Percentiles rank a stretch among this genome's conserved stretches.
These are phyloP conservation scores for Teinopalpus imperialis DNA, from an alignment of 2,888 invertebrate species.

Conservation along the genomic window DNA sequence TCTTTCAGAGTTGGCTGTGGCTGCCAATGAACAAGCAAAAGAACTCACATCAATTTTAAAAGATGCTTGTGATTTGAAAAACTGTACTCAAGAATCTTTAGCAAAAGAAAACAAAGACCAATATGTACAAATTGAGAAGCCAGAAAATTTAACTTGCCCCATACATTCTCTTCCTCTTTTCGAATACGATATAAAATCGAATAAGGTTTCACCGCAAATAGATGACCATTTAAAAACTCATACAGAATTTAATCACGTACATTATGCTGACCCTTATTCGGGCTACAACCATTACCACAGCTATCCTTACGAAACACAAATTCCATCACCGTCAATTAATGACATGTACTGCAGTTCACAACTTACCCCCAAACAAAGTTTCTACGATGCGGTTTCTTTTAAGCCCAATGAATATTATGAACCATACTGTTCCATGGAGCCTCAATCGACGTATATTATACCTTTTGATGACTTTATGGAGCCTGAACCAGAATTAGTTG, in stretches of 20 bases:
- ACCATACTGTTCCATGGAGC: slow-evolving; percentile 52
- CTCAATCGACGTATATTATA: slow-evolving; percentile 44
- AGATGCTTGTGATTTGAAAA: slow-evolving; percentile 49
- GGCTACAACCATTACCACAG: slow-evolving; percentile 39
- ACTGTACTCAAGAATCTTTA: slow-evolving; percentile 37
- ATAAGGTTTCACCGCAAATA: background rate
- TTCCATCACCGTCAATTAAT: slow-evolving; percentile 42
- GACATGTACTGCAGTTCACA: slow-evolving; percentile 41
- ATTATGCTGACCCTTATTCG: slow-evolving; percentile 25
- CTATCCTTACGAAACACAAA: slow-evolving; percentile 52
- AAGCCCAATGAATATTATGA: slow-evolving; percentile 48
- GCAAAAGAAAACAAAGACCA: slow-evolving; percentile 9
- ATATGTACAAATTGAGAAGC: slow-evolving; percentile 25
- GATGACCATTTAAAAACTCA: slow-evolving; percentile 30
- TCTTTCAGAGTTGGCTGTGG: slow-evolving; percentile 59
- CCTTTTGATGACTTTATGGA: slow-evolving; percentile 47
- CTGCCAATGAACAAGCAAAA: slow-evolving; percentile 62
- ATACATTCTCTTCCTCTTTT: slow-evolving; percentile 37
- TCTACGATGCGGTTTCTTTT: slow-evolving; percentile 57
- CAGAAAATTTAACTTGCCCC: slow-evolving; percentile 41
- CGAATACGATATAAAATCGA: slow-evolving; percentile 31
- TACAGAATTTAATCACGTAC: slow-evolving; percentile 35
- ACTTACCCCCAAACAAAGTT: slow-evolving; percentile 54
- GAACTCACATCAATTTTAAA: slow-evolving; percentile 58
- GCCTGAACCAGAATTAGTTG: slow-evolving; percentile 61